Percentiles rank a stretch among this genome's conserved stretches.
Conservation (phyloP, 2,888 invertebrate genomes). For the Cephus rjabovi region DNA sequence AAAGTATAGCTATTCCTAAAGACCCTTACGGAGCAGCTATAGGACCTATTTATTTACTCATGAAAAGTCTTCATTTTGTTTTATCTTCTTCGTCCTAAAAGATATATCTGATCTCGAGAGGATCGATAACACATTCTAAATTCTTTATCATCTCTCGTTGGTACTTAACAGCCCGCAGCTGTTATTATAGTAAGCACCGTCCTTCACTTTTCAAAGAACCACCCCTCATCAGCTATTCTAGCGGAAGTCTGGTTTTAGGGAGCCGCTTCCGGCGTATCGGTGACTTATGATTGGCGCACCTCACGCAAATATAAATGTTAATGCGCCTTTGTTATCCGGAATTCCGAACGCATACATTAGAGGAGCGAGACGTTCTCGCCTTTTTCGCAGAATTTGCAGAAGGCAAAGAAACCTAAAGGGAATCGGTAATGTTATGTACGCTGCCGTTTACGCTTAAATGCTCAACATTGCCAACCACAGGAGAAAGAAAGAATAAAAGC, state of each 20-base stretch:
- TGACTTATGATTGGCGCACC: slow-evolving; percentile 34
- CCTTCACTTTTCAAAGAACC: slow-evolving; percentile 1
- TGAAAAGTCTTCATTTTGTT: no score
- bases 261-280: slow-evolving; percentile 25
- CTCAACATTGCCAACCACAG: not conserved
- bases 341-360: slow-evolving; percentile 33
- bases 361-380: slow-evolving; percentile 7
- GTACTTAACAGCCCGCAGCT: slow-evolving; percentile 21
- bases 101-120: no score
- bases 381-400: slow-evolving; percentile 10
- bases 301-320: slow-evolving; percentile 44
- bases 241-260: slow-evolving; percentile 26
- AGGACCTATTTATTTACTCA: no score
- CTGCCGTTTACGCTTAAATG: slow-evolving; percentile 20
- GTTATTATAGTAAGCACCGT: slow-evolving; percentile 28
- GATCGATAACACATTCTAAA: no score
- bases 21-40: no score
- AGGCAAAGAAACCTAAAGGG: slow-evolving; percentile 18
- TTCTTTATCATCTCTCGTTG: slow-evolving; percentile 18
- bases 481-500: no score
- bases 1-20: no score
- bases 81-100: no score
- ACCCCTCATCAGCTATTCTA: slow-evolving; percentile 42
- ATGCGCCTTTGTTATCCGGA: slow-evolving; percentile 34
- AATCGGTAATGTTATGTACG: slow-evolving; percentile 20